A percentile compares a stretch with the other conserved stretches of the same genome.
Evolutionary conservation across 1,140 invertebrate genomes (phyloP).

Genomic region (Aphis gossypii): DNA sequence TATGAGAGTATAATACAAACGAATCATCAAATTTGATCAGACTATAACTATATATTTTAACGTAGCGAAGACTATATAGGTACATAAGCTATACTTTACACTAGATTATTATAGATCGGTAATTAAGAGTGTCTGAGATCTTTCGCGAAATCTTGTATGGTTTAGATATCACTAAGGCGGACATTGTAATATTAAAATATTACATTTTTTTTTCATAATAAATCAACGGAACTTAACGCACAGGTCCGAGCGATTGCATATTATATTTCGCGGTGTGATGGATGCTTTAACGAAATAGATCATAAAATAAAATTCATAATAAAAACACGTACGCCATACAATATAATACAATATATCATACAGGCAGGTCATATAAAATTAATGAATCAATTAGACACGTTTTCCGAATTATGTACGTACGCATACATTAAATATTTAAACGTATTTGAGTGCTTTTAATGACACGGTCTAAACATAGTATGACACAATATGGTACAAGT

Average conservation of each 20-base stretch:
- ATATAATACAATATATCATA: slow-evolving; percentile 5
- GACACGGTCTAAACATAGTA: not conserved
- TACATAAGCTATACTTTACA: not conserved
- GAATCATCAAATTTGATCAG: not conserved
- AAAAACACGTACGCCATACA: not conserved
- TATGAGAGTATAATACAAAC: not conserved
- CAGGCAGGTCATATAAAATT: not conserved
- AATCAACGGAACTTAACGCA: not conserved
- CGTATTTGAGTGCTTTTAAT: slow-evolving; percentile 8
- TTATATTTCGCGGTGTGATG: not conserved
- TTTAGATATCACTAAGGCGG: not conserved
- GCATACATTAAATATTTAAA: not conserved
- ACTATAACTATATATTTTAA: not conserved
- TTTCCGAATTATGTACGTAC: not conserved
- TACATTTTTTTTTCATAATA: not conserved
- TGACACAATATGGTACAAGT: not conserved
- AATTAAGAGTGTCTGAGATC: not conserved
- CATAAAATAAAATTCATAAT: not conserved
- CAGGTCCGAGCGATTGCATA: not conserved
- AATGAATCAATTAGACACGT: slow-evolving; percentile 5
- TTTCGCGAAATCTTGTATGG: not conserved
- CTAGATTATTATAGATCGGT: not conserved
- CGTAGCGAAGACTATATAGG: no score
- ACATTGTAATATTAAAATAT: not conserved
- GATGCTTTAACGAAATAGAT: not conserved